Evolutionary conservation across 1,140 invertebrate species (phyloP).

Genomic region (Andrena cerasifolii): DNA sequence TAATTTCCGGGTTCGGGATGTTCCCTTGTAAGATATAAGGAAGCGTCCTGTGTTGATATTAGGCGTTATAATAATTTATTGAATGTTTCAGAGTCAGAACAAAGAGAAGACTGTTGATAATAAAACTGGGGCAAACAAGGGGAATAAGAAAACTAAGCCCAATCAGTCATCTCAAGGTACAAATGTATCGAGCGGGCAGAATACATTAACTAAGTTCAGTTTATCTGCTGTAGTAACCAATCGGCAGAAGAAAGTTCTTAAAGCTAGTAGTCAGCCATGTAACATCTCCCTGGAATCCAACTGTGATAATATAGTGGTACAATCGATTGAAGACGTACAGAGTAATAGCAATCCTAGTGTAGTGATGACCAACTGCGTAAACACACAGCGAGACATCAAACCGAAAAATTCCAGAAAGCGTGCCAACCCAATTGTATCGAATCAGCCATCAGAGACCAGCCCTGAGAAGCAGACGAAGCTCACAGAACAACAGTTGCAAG

Average conservation of each 20-base stretch:
- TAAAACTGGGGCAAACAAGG: constrained; percentile 64
- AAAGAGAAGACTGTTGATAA: constrained; percentile 76
- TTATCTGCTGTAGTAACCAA: constrained; percentile 54
- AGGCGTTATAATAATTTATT: neutral
- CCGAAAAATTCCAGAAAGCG: constrained; percentile 78
- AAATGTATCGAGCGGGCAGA: constrained; percentile 63
- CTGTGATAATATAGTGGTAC: constrained; percentile 79
- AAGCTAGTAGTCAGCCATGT: constrained; percentile 69
- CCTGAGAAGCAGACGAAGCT: constrained; percentile 79
- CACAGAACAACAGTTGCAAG: constrained; percentile 46
- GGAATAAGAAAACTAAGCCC: constrained; percentile 74
- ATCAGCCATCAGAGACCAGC: constrained; percentile 72
- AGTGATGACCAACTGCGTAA: constrained; percentile 53
- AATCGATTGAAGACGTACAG: constrained; percentile 70
- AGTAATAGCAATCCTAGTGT: constrained; percentile 62
- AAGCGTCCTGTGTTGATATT: neutral
- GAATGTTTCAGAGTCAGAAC: constrained; percentile 66
- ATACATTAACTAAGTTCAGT: constrained; percentile 56
- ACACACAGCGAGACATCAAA: constrained; percentile 65
- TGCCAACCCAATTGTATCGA: constrained; percentile 66
- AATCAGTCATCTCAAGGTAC: constrained; percentile 75
- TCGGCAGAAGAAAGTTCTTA: constrained; percentile 73
- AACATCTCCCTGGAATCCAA: constrained; percentile 77
- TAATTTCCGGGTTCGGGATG: too few relatives aligned
- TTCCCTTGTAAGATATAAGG: too few relatives aligned